Evolutionary conservation across 2,797 vertebrate species (phyloP).

Genomic region (Carduelis carduelis): DNA sequence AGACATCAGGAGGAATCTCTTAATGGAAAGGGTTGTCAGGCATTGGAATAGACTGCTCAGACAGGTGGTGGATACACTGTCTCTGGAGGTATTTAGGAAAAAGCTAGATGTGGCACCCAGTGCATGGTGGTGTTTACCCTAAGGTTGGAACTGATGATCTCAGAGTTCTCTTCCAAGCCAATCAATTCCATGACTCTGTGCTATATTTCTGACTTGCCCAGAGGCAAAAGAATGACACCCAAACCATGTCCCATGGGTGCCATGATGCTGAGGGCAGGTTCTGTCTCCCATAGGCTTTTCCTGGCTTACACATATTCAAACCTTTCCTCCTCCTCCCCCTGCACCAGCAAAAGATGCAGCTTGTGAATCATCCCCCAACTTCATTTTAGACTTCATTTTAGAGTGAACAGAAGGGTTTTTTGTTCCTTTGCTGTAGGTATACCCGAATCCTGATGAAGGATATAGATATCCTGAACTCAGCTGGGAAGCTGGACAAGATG

Average conservation of each 20-base stretch:
- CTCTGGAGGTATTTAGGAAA: not conserved
- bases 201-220: not conserved
- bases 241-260: not conserved
- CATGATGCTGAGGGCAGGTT: not conserved
- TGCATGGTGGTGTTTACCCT: not conserved
- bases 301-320: not conserved
- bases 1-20: not conserved
- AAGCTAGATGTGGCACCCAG: not conserved
- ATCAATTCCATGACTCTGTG: not conserved
- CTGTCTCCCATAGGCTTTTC: not conserved
- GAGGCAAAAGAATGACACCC: not conserved
- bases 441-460: constrained; percentile 99
- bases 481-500: constrained; percentile 99
- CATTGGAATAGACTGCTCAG: not conserved
- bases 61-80: not conserved
- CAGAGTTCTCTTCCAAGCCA: not conserved
- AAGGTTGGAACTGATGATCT: not conserved
- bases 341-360: not conserved
- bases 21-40: not conserved
- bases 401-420: not conserved
- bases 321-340: not conserved
- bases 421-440: constrained; percentile 80
- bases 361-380: not conserved
- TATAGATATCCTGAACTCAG: constrained; percentile 96
- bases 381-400: not conserved